Conservation (phyloP, 2,113 vertebrate genomes). For the Hemiscyllium ocellatum region DNA sequence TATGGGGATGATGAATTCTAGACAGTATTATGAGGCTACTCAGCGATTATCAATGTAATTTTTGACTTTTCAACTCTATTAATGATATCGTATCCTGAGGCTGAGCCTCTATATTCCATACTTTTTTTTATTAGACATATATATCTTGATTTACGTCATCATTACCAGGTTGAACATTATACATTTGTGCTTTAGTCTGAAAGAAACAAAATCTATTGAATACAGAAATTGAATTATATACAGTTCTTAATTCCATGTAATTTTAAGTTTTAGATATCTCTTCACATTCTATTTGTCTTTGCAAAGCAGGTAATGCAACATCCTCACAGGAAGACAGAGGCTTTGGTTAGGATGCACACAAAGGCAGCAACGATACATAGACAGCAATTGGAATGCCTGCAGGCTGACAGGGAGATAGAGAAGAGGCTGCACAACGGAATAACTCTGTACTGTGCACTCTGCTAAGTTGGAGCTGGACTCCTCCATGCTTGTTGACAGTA, state of each 20-base stretch:
- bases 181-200: not conserved
- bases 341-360: too few species aligned
- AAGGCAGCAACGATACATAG: too few species aligned
- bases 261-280: not conserved
- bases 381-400: too few species aligned
- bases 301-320: not conserved
- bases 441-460: too few species aligned
- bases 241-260: not conserved
- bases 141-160: not conserved
- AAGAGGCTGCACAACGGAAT: too few species aligned
- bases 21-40: not conserved
- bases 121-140: not conserved
- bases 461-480: too few species aligned
- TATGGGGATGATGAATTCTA: not conserved
- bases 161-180: not conserved
- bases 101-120: not conserved
- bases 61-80: constrained; percentile 5
- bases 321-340: too few species aligned
- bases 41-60: not conserved
- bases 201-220: not conserved
- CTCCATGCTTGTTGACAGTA: too few species aligned
- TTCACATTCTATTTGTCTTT: not conserved
- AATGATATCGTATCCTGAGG: not conserved
- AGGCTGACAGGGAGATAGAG: too few species aligned
- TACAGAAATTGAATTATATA: not conserved